Conservation (phyloP, 2,113 vertebrate genomes). For the Chamaea fasciata region DNA sequence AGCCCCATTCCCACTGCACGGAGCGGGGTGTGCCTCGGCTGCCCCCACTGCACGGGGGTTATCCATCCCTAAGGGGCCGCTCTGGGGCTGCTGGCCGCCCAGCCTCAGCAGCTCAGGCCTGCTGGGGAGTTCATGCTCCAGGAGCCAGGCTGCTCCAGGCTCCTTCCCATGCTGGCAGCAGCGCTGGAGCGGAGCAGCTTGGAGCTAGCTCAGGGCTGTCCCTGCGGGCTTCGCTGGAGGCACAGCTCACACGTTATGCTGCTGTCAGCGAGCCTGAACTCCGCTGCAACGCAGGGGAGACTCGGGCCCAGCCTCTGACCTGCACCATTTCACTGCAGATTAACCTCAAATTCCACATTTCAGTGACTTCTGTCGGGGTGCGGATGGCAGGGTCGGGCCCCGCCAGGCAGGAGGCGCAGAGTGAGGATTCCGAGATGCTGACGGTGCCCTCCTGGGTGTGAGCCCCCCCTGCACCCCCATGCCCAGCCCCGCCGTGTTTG, state of each 20-base stretch:
- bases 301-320: neutral
- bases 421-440: neutral
- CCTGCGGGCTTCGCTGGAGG: neutral
- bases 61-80: neutral
- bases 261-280: neutral
- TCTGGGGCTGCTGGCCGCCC: neutral
- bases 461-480: neutral
- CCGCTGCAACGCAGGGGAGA: neutral
- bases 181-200: neutral
- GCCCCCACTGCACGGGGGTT: neutral
- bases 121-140: neutral
- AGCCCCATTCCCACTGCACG: neutral
- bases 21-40: neutral
- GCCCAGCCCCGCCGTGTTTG: neutral
- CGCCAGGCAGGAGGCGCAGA: neutral
- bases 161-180: neutral
- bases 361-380: neutral
- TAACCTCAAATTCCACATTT: neutral
- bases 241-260: neutral
- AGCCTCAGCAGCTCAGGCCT: neutral
- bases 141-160: neutral
- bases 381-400: neutral
- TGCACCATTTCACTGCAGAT: neutral
- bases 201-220: neutral
- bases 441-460: rapidly evolving